A percentile compares a stretch with the other conserved stretches of the same genome.
phyloP scores from a whole-genome alignment of 1,140 invertebrate species.

The Tetragnatha versicolor region DNA sequence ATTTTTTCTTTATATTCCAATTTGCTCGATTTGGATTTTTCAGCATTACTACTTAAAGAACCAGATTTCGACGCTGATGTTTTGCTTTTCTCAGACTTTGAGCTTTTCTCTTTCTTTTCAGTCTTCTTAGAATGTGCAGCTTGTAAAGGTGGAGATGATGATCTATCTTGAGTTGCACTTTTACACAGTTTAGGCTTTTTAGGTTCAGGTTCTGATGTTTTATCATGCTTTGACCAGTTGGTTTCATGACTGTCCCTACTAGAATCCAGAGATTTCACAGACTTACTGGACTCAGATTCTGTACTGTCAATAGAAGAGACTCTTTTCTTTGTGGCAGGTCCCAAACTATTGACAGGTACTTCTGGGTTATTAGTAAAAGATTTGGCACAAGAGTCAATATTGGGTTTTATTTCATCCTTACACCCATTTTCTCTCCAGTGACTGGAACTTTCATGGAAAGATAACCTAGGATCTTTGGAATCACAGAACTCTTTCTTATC shows the following conservation, averaged over 20 bases:
- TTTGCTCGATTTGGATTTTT: constrained; percentile 60
- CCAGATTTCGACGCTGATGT: constrained; percentile 5
- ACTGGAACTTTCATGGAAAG: constrained; percentile 25
- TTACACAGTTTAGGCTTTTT: constrained; percentile 73
- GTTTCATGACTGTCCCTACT: constrained; percentile 49
- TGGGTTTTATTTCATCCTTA: constrained; percentile 33
- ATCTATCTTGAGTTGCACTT: constrained; percentile 6
- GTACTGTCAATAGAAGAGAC: constrained; percentile 76
- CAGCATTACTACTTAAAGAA: constrained; percentile 44
- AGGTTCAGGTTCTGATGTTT: constrained; percentile 68
- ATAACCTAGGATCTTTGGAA: constrained; percentile 20
- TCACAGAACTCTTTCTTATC: constrained; percentile 50
- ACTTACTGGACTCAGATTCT: constrained; percentile 64
- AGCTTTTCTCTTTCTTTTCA: constrained; percentile 42
- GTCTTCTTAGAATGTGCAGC: constrained; percentile 47
- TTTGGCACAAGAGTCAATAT: constrained; percentile 43
- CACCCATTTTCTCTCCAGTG: constrained; percentile 44
- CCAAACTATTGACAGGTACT: background rate
- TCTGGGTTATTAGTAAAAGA: constrained; percentile 24
- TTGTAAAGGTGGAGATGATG: constrained; percentile 10
- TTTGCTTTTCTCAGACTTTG: constrained; percentile 38
- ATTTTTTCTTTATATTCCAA: constrained; percentile 30
- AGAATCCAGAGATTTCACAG: constrained; percentile 38
- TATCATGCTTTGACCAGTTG: constrained; percentile 42
- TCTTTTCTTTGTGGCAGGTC: constrained; percentile 49